Conservation (phyloP, 2,113 vertebrate species). For the Cygnus buccinator region DNA sequence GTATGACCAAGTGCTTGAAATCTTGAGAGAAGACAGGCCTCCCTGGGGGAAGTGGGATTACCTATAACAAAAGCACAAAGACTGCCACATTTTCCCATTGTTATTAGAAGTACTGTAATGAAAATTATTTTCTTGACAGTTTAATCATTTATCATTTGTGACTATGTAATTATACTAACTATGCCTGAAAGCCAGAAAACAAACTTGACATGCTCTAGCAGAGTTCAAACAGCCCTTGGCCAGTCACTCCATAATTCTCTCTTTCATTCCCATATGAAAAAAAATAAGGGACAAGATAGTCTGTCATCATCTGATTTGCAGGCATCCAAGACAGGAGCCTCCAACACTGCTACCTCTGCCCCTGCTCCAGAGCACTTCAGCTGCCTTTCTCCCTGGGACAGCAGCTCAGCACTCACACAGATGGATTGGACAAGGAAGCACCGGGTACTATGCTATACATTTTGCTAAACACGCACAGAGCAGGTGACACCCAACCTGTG, state of each 20-base stretch:
- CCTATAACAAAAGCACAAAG: conserved; percentile 74
- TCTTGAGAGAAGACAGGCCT: conserved; percentile 56
- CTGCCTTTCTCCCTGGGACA: background rate
- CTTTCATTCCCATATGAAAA: background rate
- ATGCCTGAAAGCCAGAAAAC: background rate
- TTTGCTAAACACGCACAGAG: background rate
- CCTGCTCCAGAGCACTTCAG: background rate
- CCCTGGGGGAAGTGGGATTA: conserved; percentile 73
- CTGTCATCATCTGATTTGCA: background rate
- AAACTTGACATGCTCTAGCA: background rate
- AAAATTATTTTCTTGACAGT: background rate
- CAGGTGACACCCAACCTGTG: background rate
- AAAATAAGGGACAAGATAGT: background rate
- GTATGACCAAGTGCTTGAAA: conserved; percentile 79
- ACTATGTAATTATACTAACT: background rate
- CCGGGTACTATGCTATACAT: accelerated
- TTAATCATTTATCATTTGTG: background rate
- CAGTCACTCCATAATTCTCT: background rate
- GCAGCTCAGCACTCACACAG: background rate
- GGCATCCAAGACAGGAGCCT: background rate
- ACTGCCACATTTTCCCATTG: background rate
- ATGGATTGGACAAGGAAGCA: background rate
- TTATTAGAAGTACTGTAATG: background rate
- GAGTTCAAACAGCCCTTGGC: background rate
- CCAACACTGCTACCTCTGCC: background rate